phyloP scores from a whole-genome alignment of 2,888 invertebrate species.

The Pseudococcus longispinus region DNA sequence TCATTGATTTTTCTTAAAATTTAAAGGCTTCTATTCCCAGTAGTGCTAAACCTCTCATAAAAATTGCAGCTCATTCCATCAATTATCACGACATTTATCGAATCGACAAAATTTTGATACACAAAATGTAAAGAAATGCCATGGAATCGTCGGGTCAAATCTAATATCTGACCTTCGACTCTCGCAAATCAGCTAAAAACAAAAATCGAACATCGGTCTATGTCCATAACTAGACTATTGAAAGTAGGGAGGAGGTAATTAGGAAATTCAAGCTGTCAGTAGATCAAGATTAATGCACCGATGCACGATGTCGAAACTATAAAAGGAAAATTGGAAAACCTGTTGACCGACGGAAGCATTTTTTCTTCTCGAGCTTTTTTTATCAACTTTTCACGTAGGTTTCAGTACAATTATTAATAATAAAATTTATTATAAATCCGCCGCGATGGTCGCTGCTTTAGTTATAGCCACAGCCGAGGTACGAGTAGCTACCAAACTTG shows the following conservation, averaged over 20 bases:
- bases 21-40: no score
- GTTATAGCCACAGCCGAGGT: not conserved
- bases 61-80: no score
- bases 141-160: no score
- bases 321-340: slow-evolving; percentile 43
- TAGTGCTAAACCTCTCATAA: no score
- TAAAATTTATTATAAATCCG: not conserved
- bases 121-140: no score
- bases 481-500: slow-evolving; percentile 42
- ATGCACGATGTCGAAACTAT: slow-evolving; percentile 4
- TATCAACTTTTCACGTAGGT: not conserved
- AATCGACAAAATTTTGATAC: no score
- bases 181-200: no score
- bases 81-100: no score
- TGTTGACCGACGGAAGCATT: not conserved
- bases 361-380: not conserved
- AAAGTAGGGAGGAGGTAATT: not conserved
- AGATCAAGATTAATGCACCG: slow-evolving; percentile 11
- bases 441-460: not conserved
- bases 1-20: no score
- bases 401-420: slow-evolving; percentile 10
- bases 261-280: slow-evolving; percentile 14
- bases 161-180: no score
- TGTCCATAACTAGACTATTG: not conserved
- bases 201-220: not conserved